phyloP scores from a whole-genome alignment of 2,113 vertebrate genomes.

The Tetrao urogallus region DNA sequence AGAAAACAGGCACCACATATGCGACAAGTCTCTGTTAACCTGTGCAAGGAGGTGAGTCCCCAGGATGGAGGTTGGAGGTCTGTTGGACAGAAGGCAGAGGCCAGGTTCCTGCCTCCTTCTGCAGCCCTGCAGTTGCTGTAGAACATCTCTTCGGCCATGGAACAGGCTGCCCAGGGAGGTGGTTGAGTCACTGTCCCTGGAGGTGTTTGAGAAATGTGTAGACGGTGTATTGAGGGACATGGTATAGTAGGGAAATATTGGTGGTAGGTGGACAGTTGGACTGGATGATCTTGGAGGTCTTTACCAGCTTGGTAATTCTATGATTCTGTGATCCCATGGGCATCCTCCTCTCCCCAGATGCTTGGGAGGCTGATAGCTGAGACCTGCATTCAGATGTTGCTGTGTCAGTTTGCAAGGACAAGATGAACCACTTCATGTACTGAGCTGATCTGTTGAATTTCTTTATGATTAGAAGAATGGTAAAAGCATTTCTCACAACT shows the following conservation, averaged over 20 bases:
- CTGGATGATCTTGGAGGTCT: too few relatives aligned
- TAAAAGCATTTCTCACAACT: background rate
- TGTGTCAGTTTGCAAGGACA: background rate
- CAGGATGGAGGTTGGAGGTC: rapidly evolving
- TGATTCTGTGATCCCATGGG: too few relatives aligned
- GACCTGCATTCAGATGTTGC: background rate
- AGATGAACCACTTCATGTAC: background rate
- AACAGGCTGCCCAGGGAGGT: too few relatives aligned
- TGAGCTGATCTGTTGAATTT: background rate
- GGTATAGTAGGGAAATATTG: too few relatives aligned
- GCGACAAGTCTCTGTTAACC: background rate
- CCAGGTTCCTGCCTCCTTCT: background rate
- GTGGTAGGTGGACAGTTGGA: too few relatives aligned
- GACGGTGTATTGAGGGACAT: too few relatives aligned
- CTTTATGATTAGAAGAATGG: background rate
- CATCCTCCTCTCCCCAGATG: background rate
- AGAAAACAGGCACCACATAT: background rate
- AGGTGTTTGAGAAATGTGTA: too few relatives aligned
- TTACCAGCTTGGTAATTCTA: too few relatives aligned
- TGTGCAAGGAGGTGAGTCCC: background rate
- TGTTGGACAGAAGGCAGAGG: background rate
- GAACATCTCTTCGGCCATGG: rapidly evolving
- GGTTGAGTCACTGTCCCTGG: too few relatives aligned
- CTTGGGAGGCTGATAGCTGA: background rate
- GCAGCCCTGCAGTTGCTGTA: too few relatives aligned